Evolutionary conservation across 2,113 vertebrate genomes (phyloP).

Genomic region (Nothocercus julius): DNA sequence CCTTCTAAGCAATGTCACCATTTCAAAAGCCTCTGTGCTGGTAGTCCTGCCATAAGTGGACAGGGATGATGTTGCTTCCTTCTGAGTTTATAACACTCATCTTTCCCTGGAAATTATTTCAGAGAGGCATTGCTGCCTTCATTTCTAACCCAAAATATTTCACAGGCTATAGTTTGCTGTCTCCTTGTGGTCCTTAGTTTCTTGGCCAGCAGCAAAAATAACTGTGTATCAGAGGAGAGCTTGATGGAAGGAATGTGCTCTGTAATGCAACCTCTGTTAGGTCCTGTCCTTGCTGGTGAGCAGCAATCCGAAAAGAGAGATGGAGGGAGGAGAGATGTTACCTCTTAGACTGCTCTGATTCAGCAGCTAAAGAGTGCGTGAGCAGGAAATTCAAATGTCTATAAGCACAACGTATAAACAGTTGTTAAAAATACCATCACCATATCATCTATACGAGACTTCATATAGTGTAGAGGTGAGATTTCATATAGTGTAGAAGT

Average conservation of each 20-base stretch:
- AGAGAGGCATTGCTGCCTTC: background rate
- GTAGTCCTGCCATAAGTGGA: background rate
- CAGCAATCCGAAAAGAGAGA: background rate
- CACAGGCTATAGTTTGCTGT: background rate
- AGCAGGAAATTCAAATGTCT: background rate
- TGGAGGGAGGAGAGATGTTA: background rate
- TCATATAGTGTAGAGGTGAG: background rate
- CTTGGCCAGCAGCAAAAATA: background rate
- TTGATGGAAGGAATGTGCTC: background rate
- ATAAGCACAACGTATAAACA: background rate
- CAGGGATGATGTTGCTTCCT: background rate
- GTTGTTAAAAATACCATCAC: background rate
- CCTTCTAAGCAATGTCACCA: background rate
- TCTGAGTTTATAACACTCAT: background rate
- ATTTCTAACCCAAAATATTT: background rate
- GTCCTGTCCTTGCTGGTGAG: background rate
- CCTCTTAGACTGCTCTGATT: background rate
- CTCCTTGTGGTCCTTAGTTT: background rate
- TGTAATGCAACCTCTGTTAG: background rate
- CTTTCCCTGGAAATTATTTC: background rate
- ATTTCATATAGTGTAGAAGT: background rate
- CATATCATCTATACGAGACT: background rate
- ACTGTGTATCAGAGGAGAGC: background rate
- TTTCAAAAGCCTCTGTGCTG: background rate
- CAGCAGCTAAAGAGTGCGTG: background rate